These are phyloP conservation scores for Illadopsis cleaveri DNA, from an alignment of 2,113 vertebrate species.

Conservation along the genomic window DNA sequence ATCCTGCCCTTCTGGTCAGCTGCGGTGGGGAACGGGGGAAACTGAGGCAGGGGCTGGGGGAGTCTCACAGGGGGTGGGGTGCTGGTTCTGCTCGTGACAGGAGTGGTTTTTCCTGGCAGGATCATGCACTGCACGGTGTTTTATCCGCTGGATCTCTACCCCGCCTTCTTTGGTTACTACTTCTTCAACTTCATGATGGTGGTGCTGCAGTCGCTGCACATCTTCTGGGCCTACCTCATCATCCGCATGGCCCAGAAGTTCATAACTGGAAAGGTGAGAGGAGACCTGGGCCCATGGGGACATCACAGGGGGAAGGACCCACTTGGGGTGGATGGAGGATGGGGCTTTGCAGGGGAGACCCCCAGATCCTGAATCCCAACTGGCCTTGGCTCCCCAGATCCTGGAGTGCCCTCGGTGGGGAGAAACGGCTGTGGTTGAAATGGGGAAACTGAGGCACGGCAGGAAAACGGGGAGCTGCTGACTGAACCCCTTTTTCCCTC, in stretches of 20 bases:
- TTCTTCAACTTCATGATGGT: constrained; percentile 93
- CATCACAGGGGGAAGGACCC: rapidly evolving
- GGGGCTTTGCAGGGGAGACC: background rate
- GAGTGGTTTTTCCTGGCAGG: constrained; percentile 57
- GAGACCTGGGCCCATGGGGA: rapidly evolving
- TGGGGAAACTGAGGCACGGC: background rate
- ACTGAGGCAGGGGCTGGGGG: background rate
- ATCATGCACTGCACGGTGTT: constrained; percentile 91
- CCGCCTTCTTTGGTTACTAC: constrained; percentile 93
- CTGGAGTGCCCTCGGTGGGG: rapidly evolving
- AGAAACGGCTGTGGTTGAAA: rapidly evolving
- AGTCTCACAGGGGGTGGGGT: rapidly evolving
- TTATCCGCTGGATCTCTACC: constrained; percentile 86
- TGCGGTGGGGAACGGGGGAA: rapidly evolving
- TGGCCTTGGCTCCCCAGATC: rapidly evolving
- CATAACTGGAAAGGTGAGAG: constrained; percentile 86
- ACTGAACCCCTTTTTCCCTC: rapidly evolving
- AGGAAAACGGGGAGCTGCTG: rapidly evolving
- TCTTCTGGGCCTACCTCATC: constrained; percentile 96
- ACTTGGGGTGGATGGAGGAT: rapidly evolving
- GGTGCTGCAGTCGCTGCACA: constrained; percentile 86
- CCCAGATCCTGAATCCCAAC: rapidly evolving
- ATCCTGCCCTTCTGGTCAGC: constrained; percentile 93
- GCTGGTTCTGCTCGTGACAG: rapidly evolving
- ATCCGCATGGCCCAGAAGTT: constrained; percentile 91